Evolutionary conservation across 2,888 invertebrate species (phyloP), one percentile per base, ranked within the genome.

Genomic region (Orthosia gracilis): DNA sequence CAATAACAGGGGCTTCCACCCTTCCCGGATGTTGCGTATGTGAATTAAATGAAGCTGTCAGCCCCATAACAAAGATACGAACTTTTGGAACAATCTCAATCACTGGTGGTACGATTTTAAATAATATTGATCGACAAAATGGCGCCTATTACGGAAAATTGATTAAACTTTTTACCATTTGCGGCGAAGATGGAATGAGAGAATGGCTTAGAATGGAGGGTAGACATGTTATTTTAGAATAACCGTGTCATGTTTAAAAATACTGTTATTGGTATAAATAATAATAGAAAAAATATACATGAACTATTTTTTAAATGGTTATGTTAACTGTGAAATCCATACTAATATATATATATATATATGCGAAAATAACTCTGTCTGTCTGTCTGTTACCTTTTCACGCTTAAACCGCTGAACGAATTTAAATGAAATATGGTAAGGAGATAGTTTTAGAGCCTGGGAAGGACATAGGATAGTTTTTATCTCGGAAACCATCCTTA

Each of bases 1-100:
- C 66, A 50, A 50, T 49, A 66, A 63, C 52, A 73, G 55, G 62
- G 40, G n/a, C 49, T 9, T 54, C 49, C 45, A 73, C 84, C 84
- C 63, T 69, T 58, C 69, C 54, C 23, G 23, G 23, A 70, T 63
- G 58, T 69, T 71, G 52, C 69, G 58, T 69, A 73, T 72, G 64
- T 66, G 69, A 74, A 84, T 66, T 78, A 70, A 84, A 83, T 75
- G 78, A 70, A 70, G 81, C 75, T 84, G 85, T 78, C 83, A 81
- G 62, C 62, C 13, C 63, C 58, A 72, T 69, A 73, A 75, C 70
- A 71, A 73, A 81, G 69, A 75, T 77, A 69, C 63, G 31, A 81
- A 83, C 57, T 84, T 84, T 69, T 40, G 57, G 52, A 78, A 84
- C 73, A 84, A 84, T 69, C 54, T 64, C 72, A 84, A 83, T 83